A percentile compares a stretch with the other conserved stretches of the same genome.
Conservation (phyloP, 2,113 vertebrate genomes). For the Pterocles burchelli region DNA sequence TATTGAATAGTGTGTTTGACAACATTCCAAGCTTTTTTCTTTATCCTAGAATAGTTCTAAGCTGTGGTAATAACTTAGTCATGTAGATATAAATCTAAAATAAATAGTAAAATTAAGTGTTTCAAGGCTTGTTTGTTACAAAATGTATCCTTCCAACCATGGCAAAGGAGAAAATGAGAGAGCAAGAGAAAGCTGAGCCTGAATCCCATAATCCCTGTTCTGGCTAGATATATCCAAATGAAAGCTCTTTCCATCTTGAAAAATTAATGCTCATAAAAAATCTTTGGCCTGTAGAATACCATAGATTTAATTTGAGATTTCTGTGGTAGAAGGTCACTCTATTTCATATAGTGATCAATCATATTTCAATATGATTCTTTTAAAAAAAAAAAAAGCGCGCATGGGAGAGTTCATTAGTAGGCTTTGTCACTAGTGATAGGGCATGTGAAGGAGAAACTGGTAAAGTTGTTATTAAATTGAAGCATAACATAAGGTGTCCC, state of each 20-base stretch:
- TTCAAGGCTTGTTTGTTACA: constrained; percentile 15
- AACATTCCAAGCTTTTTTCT: neutral
- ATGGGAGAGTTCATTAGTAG: neutral
- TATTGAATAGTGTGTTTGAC: neutral
- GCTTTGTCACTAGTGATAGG: neutral
- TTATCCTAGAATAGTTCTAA: neutral
- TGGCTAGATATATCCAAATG: neutral
- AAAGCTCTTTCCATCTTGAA: neutral
- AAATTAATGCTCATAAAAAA: neutral
- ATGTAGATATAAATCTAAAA: constrained; percentile 22
- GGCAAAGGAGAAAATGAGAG: neutral
- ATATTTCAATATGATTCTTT: neutral
- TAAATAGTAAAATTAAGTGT: constrained; percentile 19
- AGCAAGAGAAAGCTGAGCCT: neutral
- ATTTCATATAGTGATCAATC: too few species aligned
- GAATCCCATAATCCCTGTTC: neutral
- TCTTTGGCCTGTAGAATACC: neutral
- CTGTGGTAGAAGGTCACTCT: neutral
- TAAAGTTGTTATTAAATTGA: neutral
- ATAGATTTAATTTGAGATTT: neutral
- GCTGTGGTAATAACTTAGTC: constrained; percentile 1
- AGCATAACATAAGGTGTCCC: neutral
- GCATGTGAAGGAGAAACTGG: neutral
- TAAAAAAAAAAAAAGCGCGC: neutral
- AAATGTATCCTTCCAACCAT: neutral